Conservation (phyloP, 35 echinoderm and acorn worm species). For the Ptychodera flava region DNA sequence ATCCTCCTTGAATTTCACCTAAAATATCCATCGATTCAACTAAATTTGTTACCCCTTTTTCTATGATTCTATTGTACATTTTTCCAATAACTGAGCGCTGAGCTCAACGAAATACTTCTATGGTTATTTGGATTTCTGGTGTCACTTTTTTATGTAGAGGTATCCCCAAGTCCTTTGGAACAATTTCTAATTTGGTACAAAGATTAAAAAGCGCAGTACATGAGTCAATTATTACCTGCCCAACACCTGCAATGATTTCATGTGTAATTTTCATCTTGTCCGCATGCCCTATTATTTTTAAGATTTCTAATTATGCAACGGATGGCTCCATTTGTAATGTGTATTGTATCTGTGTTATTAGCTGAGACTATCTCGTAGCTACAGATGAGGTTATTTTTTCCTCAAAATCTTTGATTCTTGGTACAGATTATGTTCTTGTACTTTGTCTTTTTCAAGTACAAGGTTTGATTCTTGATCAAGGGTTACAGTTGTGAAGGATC, state of each 20-base stretch:
- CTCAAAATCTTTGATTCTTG: neutral
- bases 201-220: neutral
- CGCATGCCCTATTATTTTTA: constrained; percentile 7
- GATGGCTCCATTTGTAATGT: neutral
- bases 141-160: neutral
- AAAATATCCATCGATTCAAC: neutral
- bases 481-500: neutral
- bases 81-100: neutral
- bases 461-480: neutral
- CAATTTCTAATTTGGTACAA: neutral
- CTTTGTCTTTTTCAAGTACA: neutral
- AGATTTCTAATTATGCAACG: neutral
- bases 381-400: neutral
- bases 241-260: neutral
- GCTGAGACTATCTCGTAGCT: neutral
- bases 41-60: constrained; percentile 12
- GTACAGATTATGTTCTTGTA: neutral
- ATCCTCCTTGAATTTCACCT: constrained; percentile 10
- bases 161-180: constrained; percentile 4
- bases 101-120: constrained; percentile 3
- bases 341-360: neutral
- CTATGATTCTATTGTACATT: neutral
- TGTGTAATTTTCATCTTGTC: constrained; percentile 4
- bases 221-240: neutral
- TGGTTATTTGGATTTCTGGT: constrained; percentile 6